phyloP scores from a whole-genome alignment of 1,140 invertebrate species.

The Piezodorus guildinii region DNA sequence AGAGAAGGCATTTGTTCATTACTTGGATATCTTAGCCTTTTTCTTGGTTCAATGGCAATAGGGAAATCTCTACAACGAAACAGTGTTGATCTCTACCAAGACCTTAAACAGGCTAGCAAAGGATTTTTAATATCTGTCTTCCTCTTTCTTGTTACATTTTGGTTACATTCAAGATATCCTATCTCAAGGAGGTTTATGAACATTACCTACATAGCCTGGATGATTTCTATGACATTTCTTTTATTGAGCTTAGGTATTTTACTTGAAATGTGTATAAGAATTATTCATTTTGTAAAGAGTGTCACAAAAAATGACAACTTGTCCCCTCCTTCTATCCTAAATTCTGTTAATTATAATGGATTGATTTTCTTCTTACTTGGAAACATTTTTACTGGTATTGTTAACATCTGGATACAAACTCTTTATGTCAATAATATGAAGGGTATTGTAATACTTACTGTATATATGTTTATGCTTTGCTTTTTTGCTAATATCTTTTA shows the following conservation, averaged over 20 bases:
- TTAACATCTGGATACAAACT: slow-evolving; percentile 59
- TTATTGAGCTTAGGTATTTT: slow-evolving; percentile 25
- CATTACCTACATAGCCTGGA: slow-evolving; percentile 60
- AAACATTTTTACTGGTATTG: slow-evolving; percentile 65
- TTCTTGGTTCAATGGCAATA: slow-evolving; percentile 58
- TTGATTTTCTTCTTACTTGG: slow-evolving; percentile 63
- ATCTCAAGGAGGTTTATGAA: slow-evolving; percentile 64
- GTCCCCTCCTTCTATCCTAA: slow-evolving; percentile 46
- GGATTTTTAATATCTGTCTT: slow-evolving; percentile 35
- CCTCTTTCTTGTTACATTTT: slow-evolving; percentile 38
- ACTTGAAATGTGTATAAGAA: slow-evolving; percentile 17
- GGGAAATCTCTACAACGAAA: slow-evolving; percentile 45
- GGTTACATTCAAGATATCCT: slow-evolving; percentile 38
- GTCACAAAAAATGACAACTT: slow-evolving; percentile 10
- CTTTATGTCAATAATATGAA: slow-evolving; percentile 36
- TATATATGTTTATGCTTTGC: slow-evolving; percentile 42
- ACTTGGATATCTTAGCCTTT: slow-evolving; percentile 72
- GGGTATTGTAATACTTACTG: slow-evolving; percentile 44
- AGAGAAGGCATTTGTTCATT: slow-evolving; percentile 78
- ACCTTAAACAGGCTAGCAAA: slow-evolving; percentile 32
- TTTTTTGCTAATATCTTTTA: slow-evolving; percentile 15
- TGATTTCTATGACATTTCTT: slow-evolving; percentile 43
- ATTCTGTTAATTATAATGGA: slow-evolving; percentile 60
- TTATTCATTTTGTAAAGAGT: not conserved
- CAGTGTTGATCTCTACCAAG: slow-evolving; percentile 26